A percentile compares a stretch with the other conserved stretches of the same genome.
Conservation (phyloP, 2,113 vertebrate genomes). For the Corynorhinus townsendii region DNA sequence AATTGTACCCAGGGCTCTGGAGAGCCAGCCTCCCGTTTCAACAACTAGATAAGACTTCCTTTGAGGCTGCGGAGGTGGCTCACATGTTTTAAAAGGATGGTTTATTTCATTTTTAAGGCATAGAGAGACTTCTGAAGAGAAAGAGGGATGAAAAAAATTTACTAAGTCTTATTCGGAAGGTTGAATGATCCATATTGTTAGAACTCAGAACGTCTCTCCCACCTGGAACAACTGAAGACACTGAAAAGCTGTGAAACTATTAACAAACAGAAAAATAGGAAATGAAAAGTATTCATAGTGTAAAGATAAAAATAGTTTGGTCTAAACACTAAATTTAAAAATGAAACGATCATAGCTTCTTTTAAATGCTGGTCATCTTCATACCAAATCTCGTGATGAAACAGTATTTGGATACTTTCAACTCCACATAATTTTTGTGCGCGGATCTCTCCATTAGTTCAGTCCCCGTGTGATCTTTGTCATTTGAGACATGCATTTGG, state of each 20-base stretch:
- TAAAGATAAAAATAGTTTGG: conserved; percentile 51
- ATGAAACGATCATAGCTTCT: conserved; percentile 41
- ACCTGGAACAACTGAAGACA: conserved; percentile 27
- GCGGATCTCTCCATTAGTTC: conserved; percentile 72
- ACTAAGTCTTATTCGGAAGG: conserved; percentile 49
- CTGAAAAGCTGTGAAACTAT: conserved; percentile 55
- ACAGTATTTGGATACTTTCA: conserved; percentile 67
- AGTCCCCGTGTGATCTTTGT: conserved; percentile 77
- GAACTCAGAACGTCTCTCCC: conserved; percentile 5
- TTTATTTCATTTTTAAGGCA: conserved; percentile 42
- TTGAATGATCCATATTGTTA: conserved; percentile 48
- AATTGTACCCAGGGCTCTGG: not conserved
- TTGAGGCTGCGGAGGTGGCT: not conserved
- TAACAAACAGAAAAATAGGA: conserved; percentile 58
- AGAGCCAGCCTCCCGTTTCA: not conserved
- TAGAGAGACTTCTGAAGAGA: conserved; percentile 24
- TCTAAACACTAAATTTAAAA: conserved; percentile 55
- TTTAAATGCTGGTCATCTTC: conserved; percentile 46
- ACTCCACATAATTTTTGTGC: conserved; percentile 60
- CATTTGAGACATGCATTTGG: conserved; percentile 92
- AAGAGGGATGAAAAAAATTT: conserved; percentile 25
- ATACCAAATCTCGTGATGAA: conserved; percentile 58
- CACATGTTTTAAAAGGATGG: not conserved
- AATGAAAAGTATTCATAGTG: conserved; percentile 67
- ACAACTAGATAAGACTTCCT: not conserved